A percentile compares a stretch with the other conserved stretches of the same genome.
Conservation (phyloP, 2,888 invertebrate genomes). For the Aelia acuminata region DNA sequence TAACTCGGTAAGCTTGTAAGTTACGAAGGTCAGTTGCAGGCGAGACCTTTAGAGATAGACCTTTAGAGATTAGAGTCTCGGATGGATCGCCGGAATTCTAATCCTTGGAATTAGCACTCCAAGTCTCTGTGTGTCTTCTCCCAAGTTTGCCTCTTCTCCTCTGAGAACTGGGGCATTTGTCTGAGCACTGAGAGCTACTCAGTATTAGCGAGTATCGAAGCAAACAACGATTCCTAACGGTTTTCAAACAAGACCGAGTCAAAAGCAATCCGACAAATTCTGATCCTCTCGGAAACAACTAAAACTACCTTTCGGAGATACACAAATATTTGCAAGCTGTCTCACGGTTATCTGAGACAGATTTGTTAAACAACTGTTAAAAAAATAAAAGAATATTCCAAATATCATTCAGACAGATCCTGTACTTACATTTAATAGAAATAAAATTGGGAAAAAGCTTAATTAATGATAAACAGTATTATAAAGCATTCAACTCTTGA, state of each 20-base stretch:
- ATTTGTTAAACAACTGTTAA: no score
- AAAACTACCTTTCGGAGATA: no score
- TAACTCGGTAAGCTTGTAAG: conserved; percentile 15
- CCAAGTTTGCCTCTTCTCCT: not conserved
- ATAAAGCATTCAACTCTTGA: no score
- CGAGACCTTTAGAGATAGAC: not conserved
- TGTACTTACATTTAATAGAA: no score
- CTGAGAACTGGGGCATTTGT: conserved; percentile 24
- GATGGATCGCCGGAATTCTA: conserved; percentile 9
- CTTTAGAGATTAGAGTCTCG: not conserved
- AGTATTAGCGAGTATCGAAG: not conserved
- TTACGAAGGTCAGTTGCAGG: not conserved
- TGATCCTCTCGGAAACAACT: not conserved
- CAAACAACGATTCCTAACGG: not conserved
- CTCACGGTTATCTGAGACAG: no score
- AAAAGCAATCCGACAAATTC: not conserved
- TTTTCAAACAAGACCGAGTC: not conserved
- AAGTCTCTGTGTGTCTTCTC: conserved; percentile 25
- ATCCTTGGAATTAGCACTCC: not conserved
- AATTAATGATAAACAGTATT: no score
- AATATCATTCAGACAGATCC: no score
- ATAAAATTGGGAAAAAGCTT: no score
- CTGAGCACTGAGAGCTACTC: not conserved
- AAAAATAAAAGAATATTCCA: no score
- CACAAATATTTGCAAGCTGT: no score